These are phyloP conservation scores for Trimorus sp. DNA, from an alignment of 2,888 invertebrate species.

Conservation along the genomic window DNA sequence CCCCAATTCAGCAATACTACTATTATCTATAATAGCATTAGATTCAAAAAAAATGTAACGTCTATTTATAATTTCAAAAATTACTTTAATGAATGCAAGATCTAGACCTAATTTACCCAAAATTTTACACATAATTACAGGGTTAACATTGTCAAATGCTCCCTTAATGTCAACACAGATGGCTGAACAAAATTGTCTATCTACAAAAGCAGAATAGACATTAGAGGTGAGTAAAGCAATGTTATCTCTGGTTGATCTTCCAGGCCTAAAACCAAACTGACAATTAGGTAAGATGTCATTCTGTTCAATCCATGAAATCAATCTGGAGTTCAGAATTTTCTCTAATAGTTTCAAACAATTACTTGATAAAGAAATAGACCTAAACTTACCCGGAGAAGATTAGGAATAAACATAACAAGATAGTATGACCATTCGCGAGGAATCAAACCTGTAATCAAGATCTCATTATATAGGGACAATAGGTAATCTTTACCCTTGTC, in stretches of 20 bases:
- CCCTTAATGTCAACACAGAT: conserved; percentile 19
- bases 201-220: conserved; percentile 7
- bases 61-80: conserved; percentile 8
- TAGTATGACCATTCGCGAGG: background rate
- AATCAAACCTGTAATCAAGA: background rate
- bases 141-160: conserved; percentile 24
- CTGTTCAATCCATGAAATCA: background rate
- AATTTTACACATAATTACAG: background rate
- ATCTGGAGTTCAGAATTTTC: background rate
- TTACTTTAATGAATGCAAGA: background rate
- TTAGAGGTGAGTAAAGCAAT: background rate
- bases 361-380: too few relatives aligned
- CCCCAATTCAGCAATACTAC: conserved; percentile 6
- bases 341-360: background rate
- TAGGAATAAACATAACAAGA: conserved; percentile 10
- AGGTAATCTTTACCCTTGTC: background rate
- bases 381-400: background rate
- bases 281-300: background rate
- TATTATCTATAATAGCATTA: conserved; percentile 12
- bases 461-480: background rate
- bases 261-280: conserved; percentile 6
- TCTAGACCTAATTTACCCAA: conserved; percentile 5
- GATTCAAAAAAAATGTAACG: conserved; percentile 9
- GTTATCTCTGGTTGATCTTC: background rate
- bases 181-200: background rate